phyloP scores from a whole-genome alignment of 2,797 vertebrate genomes.

The Tadarida brasiliensis region DNA sequence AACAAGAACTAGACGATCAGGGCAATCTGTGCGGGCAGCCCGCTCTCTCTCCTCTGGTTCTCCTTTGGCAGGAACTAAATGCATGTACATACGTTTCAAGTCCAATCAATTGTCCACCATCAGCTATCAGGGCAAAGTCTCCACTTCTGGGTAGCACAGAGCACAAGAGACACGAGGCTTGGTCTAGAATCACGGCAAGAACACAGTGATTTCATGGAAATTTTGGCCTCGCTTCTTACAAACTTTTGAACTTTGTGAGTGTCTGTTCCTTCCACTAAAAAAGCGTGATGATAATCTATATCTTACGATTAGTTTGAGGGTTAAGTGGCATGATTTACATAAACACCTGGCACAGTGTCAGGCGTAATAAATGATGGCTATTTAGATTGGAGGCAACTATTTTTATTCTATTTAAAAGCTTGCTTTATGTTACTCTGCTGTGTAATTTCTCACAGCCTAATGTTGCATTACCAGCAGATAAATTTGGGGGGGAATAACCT shows the following conservation, averaged over 20 bases:
- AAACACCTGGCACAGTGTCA: background rate
- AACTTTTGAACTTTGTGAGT: background rate
- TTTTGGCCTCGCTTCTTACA: background rate
- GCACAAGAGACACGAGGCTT: rapidly evolving
- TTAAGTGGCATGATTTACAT: constrained; percentile 15
- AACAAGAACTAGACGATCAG: background rate
- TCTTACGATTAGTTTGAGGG: background rate
- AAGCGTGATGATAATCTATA: background rate
- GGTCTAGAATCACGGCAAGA: background rate
- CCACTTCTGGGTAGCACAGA: background rate
- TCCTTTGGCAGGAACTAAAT: background rate
- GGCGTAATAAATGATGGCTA: background rate
- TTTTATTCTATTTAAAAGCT: constrained; percentile 30
- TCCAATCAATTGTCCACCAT: background rate
- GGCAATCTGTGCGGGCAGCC: background rate
- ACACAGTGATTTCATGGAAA: background rate
- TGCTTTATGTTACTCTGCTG: background rate
- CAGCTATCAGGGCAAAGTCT: background rate
- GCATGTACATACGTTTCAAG: background rate
- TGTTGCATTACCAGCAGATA: background rate
- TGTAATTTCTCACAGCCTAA: background rate
- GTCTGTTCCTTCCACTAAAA: background rate
- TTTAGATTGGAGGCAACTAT: background rate
- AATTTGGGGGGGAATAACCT: background rate
- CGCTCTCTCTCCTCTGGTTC: background rate